Conservation (phyloP, 2,797 vertebrate species). For the Gallirallus australis region DNA sequence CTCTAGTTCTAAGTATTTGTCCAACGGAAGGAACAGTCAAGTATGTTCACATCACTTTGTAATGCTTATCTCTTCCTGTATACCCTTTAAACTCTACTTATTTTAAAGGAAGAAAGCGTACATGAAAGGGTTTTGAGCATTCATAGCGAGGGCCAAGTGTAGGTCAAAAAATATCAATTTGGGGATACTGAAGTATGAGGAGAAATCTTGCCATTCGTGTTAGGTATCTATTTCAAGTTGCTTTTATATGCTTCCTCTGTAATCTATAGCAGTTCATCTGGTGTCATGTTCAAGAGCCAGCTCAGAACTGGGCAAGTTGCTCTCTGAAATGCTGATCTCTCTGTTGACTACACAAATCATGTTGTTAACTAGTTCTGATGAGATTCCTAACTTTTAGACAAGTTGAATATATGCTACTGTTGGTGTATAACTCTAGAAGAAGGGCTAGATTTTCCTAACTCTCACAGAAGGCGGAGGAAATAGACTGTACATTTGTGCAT, state of each 20-base stretch:
- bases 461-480: neutral
- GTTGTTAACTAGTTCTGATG: neutral
- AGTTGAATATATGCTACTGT: neutral
- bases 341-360: neutral
- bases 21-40: conserved; percentile 37
- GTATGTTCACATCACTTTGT: conserved; percentile 41
- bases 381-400: neutral
- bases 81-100: conserved; percentile 8
- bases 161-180: neutral
- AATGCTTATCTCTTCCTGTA: conserved; percentile 62
- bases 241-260: neutral
- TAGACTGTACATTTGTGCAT: neutral
- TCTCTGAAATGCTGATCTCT: neutral
- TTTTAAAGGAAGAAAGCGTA: neutral
- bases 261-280: neutral
- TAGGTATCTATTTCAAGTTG: neutral
- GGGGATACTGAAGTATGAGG: neutral
- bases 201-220: neutral
- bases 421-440: neutral
- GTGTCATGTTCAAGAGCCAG: neutral
- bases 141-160: neutral
- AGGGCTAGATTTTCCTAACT: neutral
- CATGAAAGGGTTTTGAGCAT: conserved; percentile 7
- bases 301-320: neutral
- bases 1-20: neutral